Conservation (phyloP, 2,888 invertebrate genomes). For the Halocaridina rubra region DNA sequence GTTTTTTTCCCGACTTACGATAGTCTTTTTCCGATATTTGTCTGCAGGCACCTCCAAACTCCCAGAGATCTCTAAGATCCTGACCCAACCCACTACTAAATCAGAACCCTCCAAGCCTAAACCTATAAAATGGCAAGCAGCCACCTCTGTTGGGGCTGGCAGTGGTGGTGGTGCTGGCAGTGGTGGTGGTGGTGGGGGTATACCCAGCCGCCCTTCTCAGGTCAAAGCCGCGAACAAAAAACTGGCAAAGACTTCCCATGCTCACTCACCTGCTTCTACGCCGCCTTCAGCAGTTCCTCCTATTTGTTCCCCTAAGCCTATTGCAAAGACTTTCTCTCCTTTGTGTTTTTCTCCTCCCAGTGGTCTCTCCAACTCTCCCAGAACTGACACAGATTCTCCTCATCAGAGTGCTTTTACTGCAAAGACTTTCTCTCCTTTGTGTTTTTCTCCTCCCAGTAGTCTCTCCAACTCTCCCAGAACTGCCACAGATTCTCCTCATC, state of each 20-base stretch:
- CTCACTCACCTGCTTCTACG: neutral
- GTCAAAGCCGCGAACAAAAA: neutral
- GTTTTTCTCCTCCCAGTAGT: neutral
- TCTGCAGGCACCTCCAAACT: constrained; percentile 60
- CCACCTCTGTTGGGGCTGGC: neutral
- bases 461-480: neutral
- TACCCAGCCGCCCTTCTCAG: neutral
- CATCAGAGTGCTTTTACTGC: neutral
- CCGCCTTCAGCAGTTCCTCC: neutral
- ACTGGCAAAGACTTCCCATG: neutral
- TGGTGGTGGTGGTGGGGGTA: neutral
- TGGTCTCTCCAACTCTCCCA: neutral
- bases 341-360: neutral
- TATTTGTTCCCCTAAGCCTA: neutral
- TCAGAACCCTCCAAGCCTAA: constrained; percentile 42
- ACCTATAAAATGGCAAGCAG: constrained; percentile 18
- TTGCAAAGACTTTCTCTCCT: neutral
- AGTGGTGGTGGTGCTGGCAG: neutral
- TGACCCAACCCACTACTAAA: constrained; percentile 58
- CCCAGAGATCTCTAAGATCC: constrained; percentile 58
- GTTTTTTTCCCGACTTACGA: constrained; percentile 32
- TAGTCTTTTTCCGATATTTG: constrained; percentile 52
- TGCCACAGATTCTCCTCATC: neutral
- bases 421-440: neutral
- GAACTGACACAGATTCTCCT: neutral